Evolutionary conservation across 2,888 invertebrate genomes (phyloP), one percentile per base, ranked within the genome.

Genomic region (Hyles lineata): DNA sequence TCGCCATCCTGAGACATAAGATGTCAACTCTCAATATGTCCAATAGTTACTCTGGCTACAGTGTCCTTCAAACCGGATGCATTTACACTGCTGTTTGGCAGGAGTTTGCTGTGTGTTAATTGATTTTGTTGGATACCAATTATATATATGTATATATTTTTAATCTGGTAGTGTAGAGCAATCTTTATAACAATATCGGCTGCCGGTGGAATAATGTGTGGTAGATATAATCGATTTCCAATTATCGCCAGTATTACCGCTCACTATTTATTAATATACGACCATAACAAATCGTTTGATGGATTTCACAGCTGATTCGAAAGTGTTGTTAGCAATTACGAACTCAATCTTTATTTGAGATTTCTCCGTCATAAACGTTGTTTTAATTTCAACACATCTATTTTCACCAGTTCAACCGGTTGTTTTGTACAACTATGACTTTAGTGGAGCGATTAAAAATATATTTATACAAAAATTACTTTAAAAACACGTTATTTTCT

Each of bases 241-340:
- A 83, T 82, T 82, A 84, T 82, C 73, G 74, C 75, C 78, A 75
- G 76, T 82, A 76, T 75, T 78, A 78, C 78, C 77, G 77, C 72
- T 73, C 75, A 76, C 73, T 77, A 78, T 83, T 79, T 81, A 83
- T 82, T 77, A 74, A 72, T 80, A 78, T 80, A 82, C 77, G 77
- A 79, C 82, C 82, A 74, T 81, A 71, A 81, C 82, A 81, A 83
- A 84, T 83, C 82, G 78, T 81, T 80, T 82, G 81, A 86, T 84
- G 82, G 84, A 85, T 86, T 87, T 86, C 84, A 86, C 84, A 85
- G 82, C 78, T 79, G 82, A 87, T 86, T 86, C 76, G 84, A 82
- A 82, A 81, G 80, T 80, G 83, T 83, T 76, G 78, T 84, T 83
- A 81, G 75, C 74, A 61, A 67, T 75, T 76, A 78, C 77, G 75